A percentile compares a stretch with the other conserved stretches of the same genome.
These are phyloP conservation scores for Poecile montanus DNA, from an alignment of 2,797 vertebrate genomes.

Conservation along the genomic window DNA sequence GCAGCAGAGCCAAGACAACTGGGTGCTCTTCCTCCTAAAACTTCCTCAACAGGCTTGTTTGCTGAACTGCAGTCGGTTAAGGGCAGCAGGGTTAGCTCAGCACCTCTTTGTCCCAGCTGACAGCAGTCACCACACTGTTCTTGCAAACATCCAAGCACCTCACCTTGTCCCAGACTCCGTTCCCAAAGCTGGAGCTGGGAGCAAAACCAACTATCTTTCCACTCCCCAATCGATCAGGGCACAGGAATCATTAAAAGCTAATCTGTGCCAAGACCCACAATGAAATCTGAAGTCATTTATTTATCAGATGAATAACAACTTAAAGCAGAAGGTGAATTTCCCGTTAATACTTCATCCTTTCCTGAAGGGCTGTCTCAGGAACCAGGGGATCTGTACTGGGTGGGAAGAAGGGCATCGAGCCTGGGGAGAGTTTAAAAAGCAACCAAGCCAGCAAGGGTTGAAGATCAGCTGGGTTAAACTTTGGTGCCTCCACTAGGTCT, in stretches of 20 bases:
- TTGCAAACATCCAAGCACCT: neutral
- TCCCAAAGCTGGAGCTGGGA: neutral
- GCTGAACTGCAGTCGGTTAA: neutral
- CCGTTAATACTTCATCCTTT: neutral
- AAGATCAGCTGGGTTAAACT: neutral
- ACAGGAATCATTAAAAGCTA: neutral
- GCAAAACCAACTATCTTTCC: neutral
- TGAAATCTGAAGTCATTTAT: neutral
- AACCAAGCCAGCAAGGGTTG: neutral
- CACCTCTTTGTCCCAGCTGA: neutral
- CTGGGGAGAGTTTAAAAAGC: neutral
- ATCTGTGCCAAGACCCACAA: neutral
- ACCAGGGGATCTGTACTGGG: neutral
- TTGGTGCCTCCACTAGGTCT: neutral
- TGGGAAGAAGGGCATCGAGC: neutral
- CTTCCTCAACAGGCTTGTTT: conserved; percentile 9
- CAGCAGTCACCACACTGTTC: neutral
- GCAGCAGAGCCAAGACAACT: neutral
- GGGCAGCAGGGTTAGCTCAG: neutral
- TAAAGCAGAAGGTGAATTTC: neutral
- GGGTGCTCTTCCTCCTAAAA: neutral
- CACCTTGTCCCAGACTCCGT: neutral
- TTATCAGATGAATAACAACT: neutral
- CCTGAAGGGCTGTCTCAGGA: neutral
- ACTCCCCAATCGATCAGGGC: neutral